Conservation (phyloP, 2,113 vertebrate genomes). For the Galeopterus variegatus region DNA sequence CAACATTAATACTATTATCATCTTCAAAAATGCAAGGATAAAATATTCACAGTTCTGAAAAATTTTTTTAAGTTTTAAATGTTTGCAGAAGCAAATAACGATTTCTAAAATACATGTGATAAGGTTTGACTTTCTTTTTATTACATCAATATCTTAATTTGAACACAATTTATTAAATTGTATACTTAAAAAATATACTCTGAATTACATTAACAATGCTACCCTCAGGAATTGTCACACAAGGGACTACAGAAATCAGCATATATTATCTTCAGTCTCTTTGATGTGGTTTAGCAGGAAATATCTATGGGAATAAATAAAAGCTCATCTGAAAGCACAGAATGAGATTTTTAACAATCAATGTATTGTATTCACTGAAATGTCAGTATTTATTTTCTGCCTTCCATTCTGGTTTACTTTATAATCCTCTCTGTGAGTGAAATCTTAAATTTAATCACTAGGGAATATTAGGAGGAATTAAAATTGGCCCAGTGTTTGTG, state of each 20-base stretch:
- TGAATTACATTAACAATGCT: neutral
- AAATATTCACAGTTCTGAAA: neutral
- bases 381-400: slow-evolving; percentile 74
- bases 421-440: slow-evolving; percentile 57
- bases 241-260: slow-evolving; percentile 66
- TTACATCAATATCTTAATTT: slow-evolving; percentile 36
- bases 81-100: neutral
- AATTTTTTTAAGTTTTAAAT: neutral
- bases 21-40: neutral
- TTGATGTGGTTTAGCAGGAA: slow-evolving; percentile 82
- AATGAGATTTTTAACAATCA: slow-evolving; percentile 75
- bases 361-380: slow-evolving; percentile 73
- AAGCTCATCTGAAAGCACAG: slow-evolving; percentile 54
- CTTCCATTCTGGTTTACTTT: slow-evolving; percentile 62
- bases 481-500: slow-evolving; percentile 14
- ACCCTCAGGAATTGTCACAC: slow-evolving; percentile 54
- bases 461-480: slow-evolving; percentile 36
- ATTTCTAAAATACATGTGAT: neutral
- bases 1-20: neutral
- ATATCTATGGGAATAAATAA: slow-evolving; percentile 80
- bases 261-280: slow-evolving; percentile 71
- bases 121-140: neutral
- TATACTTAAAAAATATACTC: slow-evolving; percentile 59
- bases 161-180: slow-evolving; percentile 48
- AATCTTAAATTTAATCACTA: neutral